A percentile compares a stretch with the other conserved stretches of the same genome.
phyloP scores from a whole-genome alignment of 2,797 vertebrate genomes.

The Gymnopithys bicolor region DNA sequence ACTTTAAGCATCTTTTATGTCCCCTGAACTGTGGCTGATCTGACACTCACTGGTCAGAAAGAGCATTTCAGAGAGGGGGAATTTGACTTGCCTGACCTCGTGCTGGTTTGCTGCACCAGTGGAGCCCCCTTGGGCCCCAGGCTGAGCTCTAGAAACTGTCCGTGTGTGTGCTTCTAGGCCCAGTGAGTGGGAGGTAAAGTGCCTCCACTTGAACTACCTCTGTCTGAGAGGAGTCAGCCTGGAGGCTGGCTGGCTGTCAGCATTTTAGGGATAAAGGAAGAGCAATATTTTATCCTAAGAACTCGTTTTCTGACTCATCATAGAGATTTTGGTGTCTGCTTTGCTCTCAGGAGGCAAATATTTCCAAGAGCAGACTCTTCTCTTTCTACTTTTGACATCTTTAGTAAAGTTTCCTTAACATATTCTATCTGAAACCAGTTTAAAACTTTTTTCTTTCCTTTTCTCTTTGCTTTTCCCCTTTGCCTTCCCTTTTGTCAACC shows the following conservation, averaged over 20 bases:
- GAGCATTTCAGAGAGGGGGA: background rate
- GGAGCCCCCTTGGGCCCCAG: background rate
- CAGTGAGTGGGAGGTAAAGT: background rate
- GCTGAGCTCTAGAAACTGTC: background rate
- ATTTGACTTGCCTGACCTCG: background rate
- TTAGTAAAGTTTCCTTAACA: background rate
- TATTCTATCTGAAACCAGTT: background rate
- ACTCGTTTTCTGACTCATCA: background rate
- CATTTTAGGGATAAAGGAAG: background rate
- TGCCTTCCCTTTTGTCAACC: background rate
- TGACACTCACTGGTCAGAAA: background rate
- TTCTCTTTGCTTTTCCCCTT: background rate
- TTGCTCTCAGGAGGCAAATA: background rate
- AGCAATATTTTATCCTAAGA: background rate
- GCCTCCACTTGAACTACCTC: background rate
- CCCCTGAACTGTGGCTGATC: background rate
- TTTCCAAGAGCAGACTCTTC: background rate
- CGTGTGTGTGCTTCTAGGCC: fast-evolving
- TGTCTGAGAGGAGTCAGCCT: background rate
- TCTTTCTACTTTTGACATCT: background rate
- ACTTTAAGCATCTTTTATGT: background rate
- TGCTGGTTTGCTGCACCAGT: background rate
- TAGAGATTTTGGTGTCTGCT: background rate
- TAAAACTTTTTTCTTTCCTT: background rate
- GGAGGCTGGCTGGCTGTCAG: background rate